phyloP scores from a whole-genome alignment of 1,140 invertebrate genomes.

The Aethina tumida region DNA sequence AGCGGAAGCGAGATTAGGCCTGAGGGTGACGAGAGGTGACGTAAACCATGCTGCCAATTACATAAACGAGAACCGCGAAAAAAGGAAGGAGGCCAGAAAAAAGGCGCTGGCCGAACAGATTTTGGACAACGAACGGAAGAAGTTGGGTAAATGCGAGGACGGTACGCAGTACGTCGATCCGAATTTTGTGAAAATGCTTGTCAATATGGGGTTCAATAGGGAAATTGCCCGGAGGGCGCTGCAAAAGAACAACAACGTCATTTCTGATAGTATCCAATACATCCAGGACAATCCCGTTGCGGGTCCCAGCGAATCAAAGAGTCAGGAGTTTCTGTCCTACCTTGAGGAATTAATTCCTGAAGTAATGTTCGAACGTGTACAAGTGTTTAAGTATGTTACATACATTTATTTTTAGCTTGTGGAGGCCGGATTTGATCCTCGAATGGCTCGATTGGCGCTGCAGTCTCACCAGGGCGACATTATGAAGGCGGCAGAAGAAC shows the following conservation, averaged over 20 bases:
- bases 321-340: slow-evolving; percentile 33
- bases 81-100: slow-evolving; percentile 41
- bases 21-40: slow-evolving; percentile 51
- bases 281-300: slow-evolving; percentile 48
- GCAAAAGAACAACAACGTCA: slow-evolving; percentile 53
- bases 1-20: slow-evolving; percentile 51
- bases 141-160: slow-evolving; percentile 38
- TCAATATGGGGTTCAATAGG: slow-evolving; percentile 56
- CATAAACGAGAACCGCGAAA: slow-evolving; percentile 46
- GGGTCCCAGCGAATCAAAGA: slow-evolving; percentile 25
- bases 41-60: slow-evolving; percentile 50
- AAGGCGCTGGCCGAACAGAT: slow-evolving; percentile 43
- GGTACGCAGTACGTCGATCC: slow-evolving; percentile 44
- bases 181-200: slow-evolving; percentile 43
- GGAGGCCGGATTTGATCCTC: slow-evolving; percentile 49
- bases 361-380: too few species aligned
- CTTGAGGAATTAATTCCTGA: slow-evolving; percentile 37
- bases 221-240: slow-evolving; percentile 47
- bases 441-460: slow-evolving; percentile 44
- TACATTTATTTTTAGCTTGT: slow-evolving; percentile 33
- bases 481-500: slow-evolving; percentile 44
- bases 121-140: slow-evolving; percentile 36
- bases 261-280: slow-evolving; percentile 51
- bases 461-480: slow-evolving; percentile 44
- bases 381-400: slow-evolving; percentile 1